Evolutionary conservation across 2,113 vertebrate genomes (phyloP), one percentile per base, ranked within the genome.

Genomic region (Ascaphus truei): DNA sequence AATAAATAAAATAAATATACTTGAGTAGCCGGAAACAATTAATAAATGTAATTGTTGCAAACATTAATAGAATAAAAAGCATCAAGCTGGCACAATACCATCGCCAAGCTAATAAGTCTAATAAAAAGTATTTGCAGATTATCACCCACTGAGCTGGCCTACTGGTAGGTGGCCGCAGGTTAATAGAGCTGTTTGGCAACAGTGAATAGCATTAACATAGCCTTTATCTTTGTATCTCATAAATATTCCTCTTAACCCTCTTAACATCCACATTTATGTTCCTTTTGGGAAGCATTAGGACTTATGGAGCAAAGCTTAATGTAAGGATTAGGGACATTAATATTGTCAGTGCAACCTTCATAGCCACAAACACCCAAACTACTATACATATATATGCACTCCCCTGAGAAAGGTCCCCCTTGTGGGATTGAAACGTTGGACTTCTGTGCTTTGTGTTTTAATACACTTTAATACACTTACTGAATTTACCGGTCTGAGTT

Each of bases 181-280:
- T 75, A 75, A 66, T 76, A 57, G 75, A 80, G 82, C 77, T 79
- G 56, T 71, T 23, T 62, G 71, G 39, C 71, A 73, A 72, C 55
- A 63, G 71, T 67, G 71, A 68, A 71, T 7, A 65, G 71, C 73
- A 74, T 76, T 67, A 64, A 43, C 73, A 64, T 20, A 36, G 59
- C 59, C 68, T 77, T 80, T 69, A 76, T 74, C 45, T 72, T 62
- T 62, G 43, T 30, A 71, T 41, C 74, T 62, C 62, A 41, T 75
- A 68, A 79, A 73, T 72, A 73, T 65, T 80, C 72, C 71, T 23
- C 50, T 68, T 71, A 77, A 59, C 69, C 63, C 29, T 52, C 13
- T 51, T 72, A 65, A 74, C 30, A 59, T 1, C 31, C 45, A 27
- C 26, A 41, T 68, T 75, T 73, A 45, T 29, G n/a, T 22, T 47